Base-by-base conservation (phyloP, 1,140 invertebrate genomes). In the Fopius arisanus region DNA sequence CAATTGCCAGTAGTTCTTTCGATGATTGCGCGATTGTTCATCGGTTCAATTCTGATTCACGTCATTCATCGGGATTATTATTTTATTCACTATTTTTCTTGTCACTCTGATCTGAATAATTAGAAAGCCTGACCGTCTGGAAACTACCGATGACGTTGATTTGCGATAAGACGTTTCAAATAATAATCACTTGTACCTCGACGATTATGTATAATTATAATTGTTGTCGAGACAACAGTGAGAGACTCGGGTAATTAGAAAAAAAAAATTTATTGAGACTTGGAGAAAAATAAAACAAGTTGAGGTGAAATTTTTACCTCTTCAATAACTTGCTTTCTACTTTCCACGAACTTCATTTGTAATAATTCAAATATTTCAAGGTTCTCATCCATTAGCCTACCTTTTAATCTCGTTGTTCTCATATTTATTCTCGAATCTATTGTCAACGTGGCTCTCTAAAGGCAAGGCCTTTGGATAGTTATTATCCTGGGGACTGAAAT, bases 401-500 rank as follows among this genome's bases (percentile, higher is more conserved):
- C 86, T 83, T 75, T 84, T 85, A 65, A 88, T 87, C 70, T 88
- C 86, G 67, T 88, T 88, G 37, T 76, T 87, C 77, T 88, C 86
- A 40, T 80, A 87, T 70, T 80, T 80, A 66, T 80, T 82, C 28
- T 86, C 83, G 29, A 81, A 83, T 70, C 80, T 70, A 40, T 77
- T 79, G 16, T 82, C 79, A 14, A 71, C 82, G n/a, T 73, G 77
- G 31, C 54, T 80, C 28, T 80, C 79, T 23, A 83, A 67, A 4
- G 80, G 71, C 7, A 78, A 62, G 0, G 79, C 70, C 0, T 71
- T 28, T 19, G 78, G 67, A 14, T 77, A 37, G 29, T 75, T 74
- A 16, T 79, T 77, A 1, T 77, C 82, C 66, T 86, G 81, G 2
- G 81, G 67, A 74, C 86, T 88, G 62, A 84, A 92, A 80, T 95